Base-by-base conservation (phyloP, 2,113 vertebrate genomes). In the Pungitius pungitius region DNA sequence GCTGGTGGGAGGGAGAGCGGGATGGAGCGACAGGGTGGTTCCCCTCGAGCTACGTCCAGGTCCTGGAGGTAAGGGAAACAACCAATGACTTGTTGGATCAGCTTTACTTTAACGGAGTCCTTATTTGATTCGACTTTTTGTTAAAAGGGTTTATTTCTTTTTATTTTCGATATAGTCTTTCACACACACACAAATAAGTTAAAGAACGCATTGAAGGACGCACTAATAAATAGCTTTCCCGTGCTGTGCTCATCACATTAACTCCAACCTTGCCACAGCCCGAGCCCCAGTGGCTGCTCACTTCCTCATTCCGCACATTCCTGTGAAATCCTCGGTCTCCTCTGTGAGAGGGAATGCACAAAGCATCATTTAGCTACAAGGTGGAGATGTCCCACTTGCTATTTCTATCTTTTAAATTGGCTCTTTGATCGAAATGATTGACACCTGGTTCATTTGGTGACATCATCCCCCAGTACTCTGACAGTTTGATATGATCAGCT, bases 1-100 rank as follows among this genome's bases (percentile, higher is more conserved):
- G 97, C 80, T 98, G 97, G 97, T 98, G 97, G 96, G 97, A 98
- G 92, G 97, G 97, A 37, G 96, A 98, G 94, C 96, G 94, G 86
- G 96, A 98, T 81, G 97, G 96, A 74, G 82, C 87, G 58, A 88
- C 94, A 0, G 97, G 97, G 33, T 99, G 97, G 97, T 99, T 99
- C 90, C 97, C 97, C 10, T 95, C 97, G 9, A 98, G 95, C 82
- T 99, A 99, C 39, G 97, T 99, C 56, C 96, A 98, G 85, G 89
- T 97, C 33, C 82, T 97, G 78, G 96, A 98, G 96, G 97, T 98
- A 92, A 92, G 94, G 40, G 6, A 12, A 26, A 22, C 18, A 17
- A 3, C 11, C 24, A 20, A 7, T 49, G 14, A 13, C 15, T 61
- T 14, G 20, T 54, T 15, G 6, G 11, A 30, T 30, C 30, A 30